A percentile compares a stretch with the other conserved stretches of the same genome.
These are phyloP conservation scores for Malacoctenus gilli DNA, from an alignment of 2,797 vertebrate genomes.

Conservation along the genomic window DNA sequence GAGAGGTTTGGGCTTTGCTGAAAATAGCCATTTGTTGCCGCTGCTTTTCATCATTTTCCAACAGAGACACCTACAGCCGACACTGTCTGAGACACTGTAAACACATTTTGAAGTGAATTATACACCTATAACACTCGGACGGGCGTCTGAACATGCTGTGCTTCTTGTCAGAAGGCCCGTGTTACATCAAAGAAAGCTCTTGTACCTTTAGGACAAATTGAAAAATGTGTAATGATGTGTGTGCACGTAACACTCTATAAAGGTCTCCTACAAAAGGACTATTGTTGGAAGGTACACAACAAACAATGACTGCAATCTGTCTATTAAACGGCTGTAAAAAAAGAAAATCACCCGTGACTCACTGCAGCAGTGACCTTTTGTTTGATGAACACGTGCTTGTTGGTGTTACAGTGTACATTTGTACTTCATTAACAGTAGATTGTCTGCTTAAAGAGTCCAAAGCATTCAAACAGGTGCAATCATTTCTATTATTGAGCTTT, in stretches of 20 bases:
- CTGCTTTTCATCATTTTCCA: constrained; percentile 71
- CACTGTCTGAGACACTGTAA: constrained; percentile 59
- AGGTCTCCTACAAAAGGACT: no score
- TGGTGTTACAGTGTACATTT: no score
- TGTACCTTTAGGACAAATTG: constrained; percentile 2
- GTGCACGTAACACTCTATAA: background rate
- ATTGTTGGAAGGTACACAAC: no score
- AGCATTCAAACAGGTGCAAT: no score
- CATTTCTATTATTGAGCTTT: no score
- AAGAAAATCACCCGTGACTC: no score
- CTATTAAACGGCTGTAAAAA: no score
- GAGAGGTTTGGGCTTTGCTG: constrained; percentile 69
- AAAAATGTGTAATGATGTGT: constrained; percentile 8
- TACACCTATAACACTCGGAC: constrained; percentile 34
- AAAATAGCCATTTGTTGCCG: constrained; percentile 73
- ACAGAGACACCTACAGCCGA: constrained; percentile 64
- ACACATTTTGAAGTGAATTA: constrained; percentile 63
- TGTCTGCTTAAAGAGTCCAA: no score
- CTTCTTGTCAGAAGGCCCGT: constrained; percentile 5
- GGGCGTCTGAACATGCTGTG: constrained; percentile 16
- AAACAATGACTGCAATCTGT: no score
- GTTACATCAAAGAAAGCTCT: constrained; percentile 8
- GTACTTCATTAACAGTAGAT: no score
- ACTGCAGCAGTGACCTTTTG: no score
- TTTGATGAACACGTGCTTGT: no score